phyloP scores from a whole-genome alignment of 2,113 vertebrate species.

The Bufo gargarizans region DNA sequence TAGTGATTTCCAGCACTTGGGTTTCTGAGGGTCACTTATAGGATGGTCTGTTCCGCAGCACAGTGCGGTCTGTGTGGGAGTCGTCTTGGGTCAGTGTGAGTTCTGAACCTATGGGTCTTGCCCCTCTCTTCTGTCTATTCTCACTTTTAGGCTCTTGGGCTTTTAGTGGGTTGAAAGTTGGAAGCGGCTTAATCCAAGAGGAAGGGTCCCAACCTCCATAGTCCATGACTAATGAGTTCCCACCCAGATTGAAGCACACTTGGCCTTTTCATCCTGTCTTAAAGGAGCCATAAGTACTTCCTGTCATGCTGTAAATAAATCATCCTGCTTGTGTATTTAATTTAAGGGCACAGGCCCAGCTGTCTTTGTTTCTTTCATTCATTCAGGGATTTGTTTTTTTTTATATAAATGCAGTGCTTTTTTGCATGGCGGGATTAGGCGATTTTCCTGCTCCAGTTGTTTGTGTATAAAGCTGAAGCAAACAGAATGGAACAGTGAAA shows the following conservation, averaged over 20 bases:
- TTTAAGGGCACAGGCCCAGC: background rate
- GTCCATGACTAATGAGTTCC: slow-evolving; percentile 27
- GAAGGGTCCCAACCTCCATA: slow-evolving; percentile 13
- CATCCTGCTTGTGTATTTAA: background rate
- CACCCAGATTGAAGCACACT: slow-evolving; percentile 22
- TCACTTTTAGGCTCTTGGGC: slow-evolving; percentile 15
- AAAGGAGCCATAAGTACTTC: slow-evolving; percentile 15
- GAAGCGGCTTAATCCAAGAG: background rate
- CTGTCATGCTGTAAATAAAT: background rate
- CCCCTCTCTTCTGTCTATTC: slow-evolving; percentile 17
- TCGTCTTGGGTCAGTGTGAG: slow-evolving; percentile 21
- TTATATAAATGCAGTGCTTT: background rate
- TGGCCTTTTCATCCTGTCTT: background rate
- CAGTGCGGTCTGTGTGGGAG: slow-evolving; percentile 42
- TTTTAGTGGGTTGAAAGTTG: slow-evolving; percentile 14
- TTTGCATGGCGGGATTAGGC: background rate
- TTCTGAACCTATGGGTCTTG: background rate
- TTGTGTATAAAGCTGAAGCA: slow-evolving; percentile 17
- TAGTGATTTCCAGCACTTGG: background rate
- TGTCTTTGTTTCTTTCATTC: background rate
- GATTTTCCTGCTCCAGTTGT: background rate
- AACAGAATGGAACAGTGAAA: slow-evolving; percentile 1
- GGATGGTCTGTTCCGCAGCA: background rate
- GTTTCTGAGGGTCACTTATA: background rate
- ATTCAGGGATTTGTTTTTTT: background rate